Conservation (phyloP, 2,888 invertebrate species). For the Melinaea menophilus region DNA sequence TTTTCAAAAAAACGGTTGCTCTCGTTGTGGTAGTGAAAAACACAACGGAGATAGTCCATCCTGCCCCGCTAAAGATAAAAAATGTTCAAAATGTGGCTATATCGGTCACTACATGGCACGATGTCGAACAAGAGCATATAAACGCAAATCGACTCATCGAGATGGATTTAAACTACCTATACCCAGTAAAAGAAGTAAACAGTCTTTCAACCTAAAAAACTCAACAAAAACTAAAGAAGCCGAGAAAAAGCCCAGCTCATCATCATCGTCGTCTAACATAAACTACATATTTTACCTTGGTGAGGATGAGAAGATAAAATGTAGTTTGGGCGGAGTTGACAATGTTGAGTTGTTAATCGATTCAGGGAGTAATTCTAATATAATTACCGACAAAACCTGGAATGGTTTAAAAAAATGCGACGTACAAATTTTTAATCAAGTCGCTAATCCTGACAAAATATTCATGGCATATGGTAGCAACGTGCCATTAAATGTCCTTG, state of each 20-base stretch:
- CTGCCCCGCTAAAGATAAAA: slow-evolving; percentile 15
- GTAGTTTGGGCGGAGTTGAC: slow-evolving; percentile 5
- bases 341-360: slow-evolving; percentile 11
- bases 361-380: slow-evolving; percentile 10
- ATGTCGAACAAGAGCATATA: slow-evolving; percentile 15
- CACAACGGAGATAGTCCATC: slow-evolving; percentile 14
- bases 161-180: slow-evolving; percentile 27
- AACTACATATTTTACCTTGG: slow-evolving; percentile 12
- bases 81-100: slow-evolving; percentile 12
- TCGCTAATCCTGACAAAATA: slow-evolving; percentile 19
- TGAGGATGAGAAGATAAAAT: slow-evolving; percentile 7
- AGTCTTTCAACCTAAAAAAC: too few relatives aligned
- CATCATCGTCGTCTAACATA: too few relatives aligned
- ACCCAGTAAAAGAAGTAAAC: slow-evolving; percentile 12
- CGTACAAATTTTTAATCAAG: slow-evolving; percentile 8
- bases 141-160: slow-evolving; percentile 3
- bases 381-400: slow-evolving; percentile 12
- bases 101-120: slow-evolving; percentile 12
- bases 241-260: too few relatives aligned
- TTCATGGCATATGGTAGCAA: slow-evolving; percentile 32
- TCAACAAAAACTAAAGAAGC: too few relatives aligned
- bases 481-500: slow-evolving; percentile 26
- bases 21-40: slow-evolving; percentile 17
- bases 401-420: slow-evolving; percentile 1
- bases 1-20: too few relatives aligned